Evolutionary conservation across 2,888 invertebrate genomes (phyloP).

Genomic region (Eupithecia vulgata): DNA sequence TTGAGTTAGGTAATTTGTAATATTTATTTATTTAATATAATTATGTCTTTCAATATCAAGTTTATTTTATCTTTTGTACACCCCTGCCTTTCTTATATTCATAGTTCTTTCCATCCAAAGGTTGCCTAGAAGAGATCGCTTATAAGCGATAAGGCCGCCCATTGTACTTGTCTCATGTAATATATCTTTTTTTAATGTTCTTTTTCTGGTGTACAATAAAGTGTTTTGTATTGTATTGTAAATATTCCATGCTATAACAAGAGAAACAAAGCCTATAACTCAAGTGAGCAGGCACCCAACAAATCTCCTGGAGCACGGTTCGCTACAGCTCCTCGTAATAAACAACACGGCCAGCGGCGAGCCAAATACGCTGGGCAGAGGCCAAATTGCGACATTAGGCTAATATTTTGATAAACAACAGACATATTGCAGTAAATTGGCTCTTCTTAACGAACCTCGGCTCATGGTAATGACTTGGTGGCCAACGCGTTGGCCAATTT

Average conservation of each 20-base stretch:
- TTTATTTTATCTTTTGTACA: too few relatives aligned
- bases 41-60: too few relatives aligned
- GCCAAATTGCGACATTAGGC: slow-evolving; percentile 66
- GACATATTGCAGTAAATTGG: slow-evolving; percentile 22
- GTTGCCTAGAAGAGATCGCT: too few relatives aligned
- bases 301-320: slow-evolving; percentile 52
- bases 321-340: slow-evolving; percentile 46
- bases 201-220: too few relatives aligned
- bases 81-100: too few relatives aligned
- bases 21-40: too few relatives aligned
- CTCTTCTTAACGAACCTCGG: slow-evolving; percentile 21
- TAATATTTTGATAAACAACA: slow-evolving; percentile 63
- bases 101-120: too few relatives aligned
- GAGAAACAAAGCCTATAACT: slow-evolving; percentile 58
- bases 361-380: slow-evolving; percentile 58
- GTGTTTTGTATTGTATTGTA: too few relatives aligned
- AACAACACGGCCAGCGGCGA: slow-evolving; percentile 45
- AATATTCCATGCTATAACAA: slow-evolving; percentile 31
- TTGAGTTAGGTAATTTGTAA: too few relatives aligned
- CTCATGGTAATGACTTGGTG: slow-evolving; percentile 10
- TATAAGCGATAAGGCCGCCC: too few relatives aligned
- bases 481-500: slow-evolving; percentile 3
- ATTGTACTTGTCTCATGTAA: too few relatives aligned
- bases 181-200: too few relatives aligned
- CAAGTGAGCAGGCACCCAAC: slow-evolving; percentile 53